Percentiles rank a stretch among this genome's conserved stretches.
These are phyloP conservation scores for Pampusana beccarii DNA, from an alignment of 2,113 vertebrate genomes.

Conservation along the genomic window DNA sequence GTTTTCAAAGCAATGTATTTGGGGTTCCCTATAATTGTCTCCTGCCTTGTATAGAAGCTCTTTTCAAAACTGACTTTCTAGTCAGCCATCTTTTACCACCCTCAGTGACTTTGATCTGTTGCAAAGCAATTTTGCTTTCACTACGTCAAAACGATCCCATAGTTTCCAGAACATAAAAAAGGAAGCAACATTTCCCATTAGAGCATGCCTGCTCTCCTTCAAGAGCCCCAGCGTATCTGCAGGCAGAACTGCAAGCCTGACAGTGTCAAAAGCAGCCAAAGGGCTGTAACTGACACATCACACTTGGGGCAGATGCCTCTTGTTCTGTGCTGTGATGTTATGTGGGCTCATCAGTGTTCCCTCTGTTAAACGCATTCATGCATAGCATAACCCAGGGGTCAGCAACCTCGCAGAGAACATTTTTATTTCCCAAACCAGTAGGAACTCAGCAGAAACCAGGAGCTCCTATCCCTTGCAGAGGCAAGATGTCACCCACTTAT, in stretches of 20 bases:
- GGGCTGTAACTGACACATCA: background rate
- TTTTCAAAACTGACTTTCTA: background rate
- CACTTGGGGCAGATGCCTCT: background rate
- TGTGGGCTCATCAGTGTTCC: background rate
- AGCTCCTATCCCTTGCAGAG: background rate
- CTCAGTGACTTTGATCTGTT: background rate
- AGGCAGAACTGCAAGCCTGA: background rate
- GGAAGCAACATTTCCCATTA: background rate
- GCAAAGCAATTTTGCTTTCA: background rate
- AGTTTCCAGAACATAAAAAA: background rate
- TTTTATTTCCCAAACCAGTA: background rate
- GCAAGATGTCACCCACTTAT: background rate
- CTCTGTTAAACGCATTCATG: background rate
- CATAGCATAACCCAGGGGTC: conserved; percentile 46
- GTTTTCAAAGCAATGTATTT: background rate
- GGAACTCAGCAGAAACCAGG: background rate
- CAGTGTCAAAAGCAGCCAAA: background rate
- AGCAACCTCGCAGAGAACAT: background rate
- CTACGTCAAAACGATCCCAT: background rate
- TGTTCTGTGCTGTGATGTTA: background rate
- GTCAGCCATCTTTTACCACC: background rate
- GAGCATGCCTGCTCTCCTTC: background rate
- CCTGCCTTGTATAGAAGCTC: background rate
- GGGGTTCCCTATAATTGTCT: background rate
- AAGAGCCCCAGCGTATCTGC: accelerated